A percentile compares a stretch with the other conserved stretches of the same genome.
Evolutionary conservation across 2,113 vertebrate genomes (phyloP).

Genomic region (Dromaius novaehollandiae): DNA sequence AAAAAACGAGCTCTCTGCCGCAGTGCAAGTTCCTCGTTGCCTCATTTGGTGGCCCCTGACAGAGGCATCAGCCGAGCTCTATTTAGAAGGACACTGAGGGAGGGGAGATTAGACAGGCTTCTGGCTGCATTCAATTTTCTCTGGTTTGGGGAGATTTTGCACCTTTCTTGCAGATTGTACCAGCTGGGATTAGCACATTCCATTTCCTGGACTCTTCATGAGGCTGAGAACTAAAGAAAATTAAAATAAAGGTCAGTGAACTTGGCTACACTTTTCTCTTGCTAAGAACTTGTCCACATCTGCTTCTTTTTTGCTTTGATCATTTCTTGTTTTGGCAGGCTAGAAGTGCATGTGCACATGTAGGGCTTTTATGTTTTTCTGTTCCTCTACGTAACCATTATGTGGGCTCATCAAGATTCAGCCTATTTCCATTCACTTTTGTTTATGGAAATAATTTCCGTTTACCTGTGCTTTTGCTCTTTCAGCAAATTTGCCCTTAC

Average conservation of each 20-base stretch:
- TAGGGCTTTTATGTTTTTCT: slow-evolving; percentile 16
- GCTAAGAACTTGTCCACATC: slow-evolving; percentile 56
- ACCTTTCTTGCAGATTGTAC: slow-evolving; percentile 60
- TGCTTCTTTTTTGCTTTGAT: slow-evolving; percentile 21
- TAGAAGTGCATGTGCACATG: background rate
- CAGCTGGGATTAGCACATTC: slow-evolving; percentile 70
- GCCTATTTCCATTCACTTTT: background rate
- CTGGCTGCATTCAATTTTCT: slow-evolving; percentile 55
- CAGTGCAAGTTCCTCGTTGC: slow-evolving; percentile 33
- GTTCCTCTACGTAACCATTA: background rate
- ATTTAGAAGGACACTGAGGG: slow-evolving; percentile 13
- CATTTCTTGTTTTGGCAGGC: slow-evolving; percentile 27
- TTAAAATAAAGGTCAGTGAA: slow-evolving; percentile 70
- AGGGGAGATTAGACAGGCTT: slow-evolving; percentile 37
- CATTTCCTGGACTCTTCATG: slow-evolving; percentile 67
- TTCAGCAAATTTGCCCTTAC: background rate
- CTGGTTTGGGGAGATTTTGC: slow-evolving; percentile 49
- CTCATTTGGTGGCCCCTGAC: slow-evolving; percentile 14
- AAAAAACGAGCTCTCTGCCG: background rate
- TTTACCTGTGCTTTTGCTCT: background rate
- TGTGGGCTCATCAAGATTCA: background rate
- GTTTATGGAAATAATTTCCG: background rate
- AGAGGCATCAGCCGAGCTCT: slow-evolving; percentile 34
- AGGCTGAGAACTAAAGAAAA: slow-evolving; percentile 69
- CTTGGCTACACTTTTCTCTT: slow-evolving; percentile 49